These are phyloP conservation scores for Leptopilina clavipes DNA, from an alignment of 1,140 invertebrate species.

Conservation along the genomic window DNA sequence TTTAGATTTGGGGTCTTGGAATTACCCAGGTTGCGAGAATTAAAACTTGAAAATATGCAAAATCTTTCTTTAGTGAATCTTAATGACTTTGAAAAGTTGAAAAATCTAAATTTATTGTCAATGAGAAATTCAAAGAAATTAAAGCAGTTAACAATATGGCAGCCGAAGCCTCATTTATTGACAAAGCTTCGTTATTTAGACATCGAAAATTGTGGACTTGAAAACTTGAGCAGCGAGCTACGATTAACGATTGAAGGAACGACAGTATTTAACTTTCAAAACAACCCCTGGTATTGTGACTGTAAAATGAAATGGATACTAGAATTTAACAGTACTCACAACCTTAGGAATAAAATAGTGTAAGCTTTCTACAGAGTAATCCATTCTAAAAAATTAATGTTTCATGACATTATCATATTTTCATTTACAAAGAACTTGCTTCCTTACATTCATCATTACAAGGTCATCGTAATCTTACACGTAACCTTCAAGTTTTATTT, in stretches of 20 bases:
- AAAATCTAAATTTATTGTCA: slow-evolving; percentile 62
- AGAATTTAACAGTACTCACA: slow-evolving; percentile 55
- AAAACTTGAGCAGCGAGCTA: slow-evolving; percentile 59
- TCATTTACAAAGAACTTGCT: too few relatives aligned
- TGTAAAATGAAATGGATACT: slow-evolving; percentile 71
- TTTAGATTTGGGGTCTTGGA: slow-evolving; percentile 54
- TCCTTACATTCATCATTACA: too few relatives aligned
- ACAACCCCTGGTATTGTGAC: slow-evolving; percentile 73
- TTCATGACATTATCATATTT: too few relatives aligned
- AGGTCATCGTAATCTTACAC: too few relatives aligned
- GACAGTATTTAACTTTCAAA: slow-evolving; percentile 63
- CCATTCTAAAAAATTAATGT: too few relatives aligned
- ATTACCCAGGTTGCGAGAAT: slow-evolving; percentile 58
- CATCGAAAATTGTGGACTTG: slow-evolving; percentile 60
- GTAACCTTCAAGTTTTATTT: too few relatives aligned
- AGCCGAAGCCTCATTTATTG: slow-evolving; percentile 54
- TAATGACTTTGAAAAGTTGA: slow-evolving; percentile 68
- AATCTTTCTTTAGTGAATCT: slow-evolving; percentile 61
- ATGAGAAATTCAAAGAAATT: slow-evolving; percentile 58
- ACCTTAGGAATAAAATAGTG: slow-evolving; percentile 64
- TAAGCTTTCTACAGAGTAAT: slow-evolving; percentile 51
- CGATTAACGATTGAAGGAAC: slow-evolving; percentile 64
- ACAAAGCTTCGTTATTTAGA: slow-evolving; percentile 63
- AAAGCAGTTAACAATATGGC: slow-evolving; percentile 54
- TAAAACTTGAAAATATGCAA: slow-evolving; percentile 65